phyloP scores from a whole-genome alignment of 1,140 invertebrate species.

The Acromyrmex heyeri region DNA sequence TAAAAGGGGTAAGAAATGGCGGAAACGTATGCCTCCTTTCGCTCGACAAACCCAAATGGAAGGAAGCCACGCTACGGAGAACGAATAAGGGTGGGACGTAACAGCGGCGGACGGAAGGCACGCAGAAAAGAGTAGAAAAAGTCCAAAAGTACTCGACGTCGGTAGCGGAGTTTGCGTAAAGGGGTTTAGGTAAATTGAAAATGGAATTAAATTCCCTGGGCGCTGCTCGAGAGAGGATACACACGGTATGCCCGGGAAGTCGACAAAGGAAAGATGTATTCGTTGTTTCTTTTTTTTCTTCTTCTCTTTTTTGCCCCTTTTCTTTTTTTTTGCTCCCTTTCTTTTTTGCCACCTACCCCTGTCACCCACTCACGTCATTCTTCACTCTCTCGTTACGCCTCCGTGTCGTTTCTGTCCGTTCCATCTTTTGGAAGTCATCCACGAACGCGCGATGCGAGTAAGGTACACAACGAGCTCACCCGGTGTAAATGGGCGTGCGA shows the following conservation, averaged over 20 bases:
- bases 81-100: constrained; percentile 25
- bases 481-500: constrained; percentile 66
- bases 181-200: constrained; percentile 82
- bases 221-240: constrained; percentile 72
- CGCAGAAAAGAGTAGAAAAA: constrained; percentile 59
- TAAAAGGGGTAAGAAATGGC: constrained; percentile 6
- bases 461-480: constrained; percentile 12
- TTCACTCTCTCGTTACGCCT: constrained; percentile 14
- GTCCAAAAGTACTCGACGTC: constrained; percentile 69
- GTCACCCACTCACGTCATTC: neutral
- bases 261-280: constrained; percentile 73
- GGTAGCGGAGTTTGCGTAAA: constrained; percentile 75
- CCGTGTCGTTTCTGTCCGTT: neutral
- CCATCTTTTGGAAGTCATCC: constrained; percentile 62
- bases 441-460: constrained; percentile 52
- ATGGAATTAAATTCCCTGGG: constrained; percentile 81
- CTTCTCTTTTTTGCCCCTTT: neutral
- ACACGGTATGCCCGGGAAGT: constrained; percentile 63
- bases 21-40: constrained; percentile 41
- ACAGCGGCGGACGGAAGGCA: neutral
- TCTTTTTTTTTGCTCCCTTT: neutral
- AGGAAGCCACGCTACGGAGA: constrained; percentile 20
- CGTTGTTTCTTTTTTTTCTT: constrained; percentile 31
- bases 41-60: constrained; percentile 42
- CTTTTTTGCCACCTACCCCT: neutral